Evolutionary conservation across 1,140 invertebrate genomes (phyloP), one percentile per base, ranked within the genome.

Genomic region (Drosophila paulistorum): DNA sequence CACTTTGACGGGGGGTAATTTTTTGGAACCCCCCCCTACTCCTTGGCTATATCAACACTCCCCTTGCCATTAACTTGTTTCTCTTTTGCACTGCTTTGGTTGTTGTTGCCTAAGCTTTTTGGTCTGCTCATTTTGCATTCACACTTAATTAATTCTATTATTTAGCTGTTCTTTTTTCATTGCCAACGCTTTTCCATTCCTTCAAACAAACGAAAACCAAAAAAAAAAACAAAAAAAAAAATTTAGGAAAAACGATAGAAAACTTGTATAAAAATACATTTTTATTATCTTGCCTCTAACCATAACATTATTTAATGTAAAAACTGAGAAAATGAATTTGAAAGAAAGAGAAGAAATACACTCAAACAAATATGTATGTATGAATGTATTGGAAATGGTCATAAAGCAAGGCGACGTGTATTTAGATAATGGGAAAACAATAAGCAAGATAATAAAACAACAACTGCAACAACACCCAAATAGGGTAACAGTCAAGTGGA

Each of bases 361-460:
- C 65, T 61, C 35, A 51, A 10, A 51, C 3, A 51, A 14, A 51
- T 23, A 48, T 9, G 42, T 17, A 73, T 30, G 10, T 37, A 37
- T 37, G 9, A 10, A 37, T 37, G 35, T 17, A 63, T 72, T 76
- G 71, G 57, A 68, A 76, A 86, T 82, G 76, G 79, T 61, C 59
- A 86, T 71, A 74, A 71, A 75, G 58, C 70, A 26, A 79, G 33
- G 61, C 79, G 70, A 83, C 79, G 76, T 87, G 79, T 82, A 87
- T 86, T 87, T 79, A 86, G 83, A 86, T 86, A 86, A 79, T 82
- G 72, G 45, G 55, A 79, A 79, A 78, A 82, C 68, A 79, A 65
- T 20, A 68, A 71, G 61, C 74, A 61, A 77, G 74, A 77, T 77
- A 77, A 77, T 61, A 77, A 77, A 65, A 62, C 30, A 62, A 62